Conservation (phyloP, 2,113 vertebrate genomes). For the Lepus timidus region DNA sequence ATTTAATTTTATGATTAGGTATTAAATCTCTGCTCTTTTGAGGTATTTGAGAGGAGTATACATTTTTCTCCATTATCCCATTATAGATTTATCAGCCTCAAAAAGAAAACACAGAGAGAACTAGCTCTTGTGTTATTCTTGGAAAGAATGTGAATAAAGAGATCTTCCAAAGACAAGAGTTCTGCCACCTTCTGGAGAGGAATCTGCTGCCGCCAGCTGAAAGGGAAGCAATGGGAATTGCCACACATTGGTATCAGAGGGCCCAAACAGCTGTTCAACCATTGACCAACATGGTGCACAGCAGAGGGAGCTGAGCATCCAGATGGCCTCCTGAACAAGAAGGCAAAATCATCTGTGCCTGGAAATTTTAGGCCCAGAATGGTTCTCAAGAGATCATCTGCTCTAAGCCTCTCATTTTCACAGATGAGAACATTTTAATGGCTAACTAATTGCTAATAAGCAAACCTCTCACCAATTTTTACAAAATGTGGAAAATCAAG, state of each 20-base stretch:
- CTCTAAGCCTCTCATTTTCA: conserved; percentile 5
- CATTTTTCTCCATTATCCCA: not conserved
- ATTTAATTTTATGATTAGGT: not conserved
- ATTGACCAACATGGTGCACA: conserved; percentile 10
- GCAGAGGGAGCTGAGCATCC: not conserved
- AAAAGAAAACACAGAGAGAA: not conserved
- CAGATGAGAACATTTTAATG: not conserved
- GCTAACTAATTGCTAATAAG: not conserved
- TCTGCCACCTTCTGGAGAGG: not conserved
- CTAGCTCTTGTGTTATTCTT: not conserved
- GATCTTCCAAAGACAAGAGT: not conserved
- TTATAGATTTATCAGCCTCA: not conserved
- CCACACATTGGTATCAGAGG: not conserved
- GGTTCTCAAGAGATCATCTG: not conserved
- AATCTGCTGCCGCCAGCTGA: not conserved
- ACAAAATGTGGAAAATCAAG: not conserved
- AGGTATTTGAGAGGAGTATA: not conserved
- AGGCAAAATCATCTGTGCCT: not conserved
- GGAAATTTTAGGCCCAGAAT: not conserved
- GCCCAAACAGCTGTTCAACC: conserved; percentile 51
- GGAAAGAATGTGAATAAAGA: not conserved
- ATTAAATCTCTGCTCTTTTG: not conserved
- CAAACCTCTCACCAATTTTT: not conserved
- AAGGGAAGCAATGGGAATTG: not conserved
- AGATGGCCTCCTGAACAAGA: conserved; percentile 24